Percentiles rank a stretch among this genome's conserved stretches.
Conservation (phyloP, 2,797 vertebrate genomes). For the Gallirallus australis region DNA sequence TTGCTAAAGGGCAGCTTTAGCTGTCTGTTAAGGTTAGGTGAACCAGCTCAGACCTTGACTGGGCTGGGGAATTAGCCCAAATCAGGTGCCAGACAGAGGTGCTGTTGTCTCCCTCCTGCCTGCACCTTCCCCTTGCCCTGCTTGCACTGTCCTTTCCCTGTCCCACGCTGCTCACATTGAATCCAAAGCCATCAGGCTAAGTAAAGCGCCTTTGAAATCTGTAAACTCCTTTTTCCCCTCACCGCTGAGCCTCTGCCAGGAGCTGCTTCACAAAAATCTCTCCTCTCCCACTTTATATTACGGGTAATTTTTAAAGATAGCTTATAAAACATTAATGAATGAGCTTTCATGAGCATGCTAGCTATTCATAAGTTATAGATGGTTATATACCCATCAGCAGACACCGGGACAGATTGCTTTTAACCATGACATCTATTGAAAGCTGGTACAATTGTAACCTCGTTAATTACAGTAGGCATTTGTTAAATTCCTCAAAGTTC, state of each 20-base stretch:
- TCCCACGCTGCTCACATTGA: neutral
- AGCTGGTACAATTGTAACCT: neutral
- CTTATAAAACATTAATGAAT: constrained; percentile 64
- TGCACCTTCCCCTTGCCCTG: neutral
- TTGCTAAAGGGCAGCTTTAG: constrained; percentile 10
- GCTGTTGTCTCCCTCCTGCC: neutral
- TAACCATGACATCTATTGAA: constrained; percentile 35
- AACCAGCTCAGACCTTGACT: neutral
- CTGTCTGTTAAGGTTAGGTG: neutral
- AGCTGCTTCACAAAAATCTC: constrained; percentile 38
- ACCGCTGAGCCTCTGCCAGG: neutral
- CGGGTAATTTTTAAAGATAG: constrained; percentile 57
- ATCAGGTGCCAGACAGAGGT: neutral
- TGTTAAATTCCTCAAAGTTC: constrained; percentile 19
- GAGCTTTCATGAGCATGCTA: constrained; percentile 43
- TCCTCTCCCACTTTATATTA: constrained; percentile 17
- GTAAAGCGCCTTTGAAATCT: constrained; percentile 49
- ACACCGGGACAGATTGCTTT: constrained; percentile 39
- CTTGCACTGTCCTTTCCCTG: neutral
- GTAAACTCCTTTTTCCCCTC: constrained; percentile 39
- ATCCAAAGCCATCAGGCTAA: constrained; percentile 17
- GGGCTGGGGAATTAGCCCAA: neutral
- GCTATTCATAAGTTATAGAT: constrained; percentile 56
- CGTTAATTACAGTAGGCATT: constrained; percentile 19
- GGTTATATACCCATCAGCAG: constrained; percentile 45